Percentiles rank a stretch among this genome's conserved stretches.
Conservation (phyloP, 2,797 vertebrate species). For the Micropoecilia bifurca region DNA sequence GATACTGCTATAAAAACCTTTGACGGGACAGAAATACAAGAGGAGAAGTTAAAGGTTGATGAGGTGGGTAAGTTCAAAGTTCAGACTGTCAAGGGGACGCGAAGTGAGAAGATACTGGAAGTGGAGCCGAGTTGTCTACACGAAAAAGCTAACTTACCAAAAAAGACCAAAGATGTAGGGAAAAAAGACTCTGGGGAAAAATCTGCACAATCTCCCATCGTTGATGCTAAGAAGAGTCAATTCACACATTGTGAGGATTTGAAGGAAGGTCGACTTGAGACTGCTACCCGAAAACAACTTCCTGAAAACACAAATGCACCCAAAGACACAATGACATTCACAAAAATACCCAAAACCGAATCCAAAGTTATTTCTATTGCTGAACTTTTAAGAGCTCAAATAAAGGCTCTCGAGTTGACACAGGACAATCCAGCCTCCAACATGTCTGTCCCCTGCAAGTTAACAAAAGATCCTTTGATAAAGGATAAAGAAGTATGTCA, state of each 20-base stretch:
- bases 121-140: conserved; percentile 37
- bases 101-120: conserved; percentile 39
- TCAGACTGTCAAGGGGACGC: conserved; percentile 21
- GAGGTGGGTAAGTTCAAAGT: conserved; percentile 8
- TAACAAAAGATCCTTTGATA: conserved; percentile 5
- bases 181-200: conserved; percentile 9
- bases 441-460: conserved; percentile 13
- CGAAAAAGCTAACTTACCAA: conserved; percentile 21
- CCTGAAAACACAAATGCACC: conserved; percentile 15
- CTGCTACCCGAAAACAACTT: conserved; percentile 4
- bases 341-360: conserved; percentile 50
- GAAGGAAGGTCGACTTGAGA: conserved; percentile 7
- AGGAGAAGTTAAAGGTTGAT: conserved; percentile 44
- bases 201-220: neutral
- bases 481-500: conserved; percentile 21
- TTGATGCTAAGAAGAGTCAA: conserved; percentile 27
- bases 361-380: conserved; percentile 67
- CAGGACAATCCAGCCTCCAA: conserved; percentile 15
- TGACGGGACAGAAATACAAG: conserved; percentile 60
- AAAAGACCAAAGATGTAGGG: conserved; percentile 19
- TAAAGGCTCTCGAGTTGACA: conserved; percentile 59
- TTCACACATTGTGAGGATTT: conserved; percentile 13
- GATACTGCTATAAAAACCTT: conserved; percentile 62
- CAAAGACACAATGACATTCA: conserved; percentile 21
- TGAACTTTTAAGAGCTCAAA: conserved; percentile 71